phyloP scores from a whole-genome alignment of 1,140 invertebrate genomes.

The Pseudomyrmex pallidus region DNA sequence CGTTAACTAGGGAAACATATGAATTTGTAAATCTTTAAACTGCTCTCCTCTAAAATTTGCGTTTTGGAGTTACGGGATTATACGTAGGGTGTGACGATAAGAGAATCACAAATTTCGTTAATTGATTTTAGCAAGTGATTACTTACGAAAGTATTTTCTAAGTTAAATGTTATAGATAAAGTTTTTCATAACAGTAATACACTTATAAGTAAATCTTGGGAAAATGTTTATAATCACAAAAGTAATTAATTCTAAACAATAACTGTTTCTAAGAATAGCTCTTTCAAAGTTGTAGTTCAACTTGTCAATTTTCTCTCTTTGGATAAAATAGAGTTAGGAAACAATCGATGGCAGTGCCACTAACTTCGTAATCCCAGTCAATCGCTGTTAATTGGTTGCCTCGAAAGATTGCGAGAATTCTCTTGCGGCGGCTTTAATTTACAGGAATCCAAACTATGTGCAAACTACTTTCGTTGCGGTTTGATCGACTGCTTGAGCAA shows the following conservation, averaged over 20 bases:
- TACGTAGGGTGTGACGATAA: too few relatives aligned
- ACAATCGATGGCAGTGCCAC: not conserved
- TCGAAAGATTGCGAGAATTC: not conserved
- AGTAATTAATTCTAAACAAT: not conserved
- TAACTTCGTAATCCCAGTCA: constrained; percentile 19
- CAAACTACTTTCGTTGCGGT: constrained; percentile 25
- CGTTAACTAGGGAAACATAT: too few relatives aligned
- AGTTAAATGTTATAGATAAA: not conserved
- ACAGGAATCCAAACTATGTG: constrained; percentile 46
- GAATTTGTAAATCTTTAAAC: too few relatives aligned
- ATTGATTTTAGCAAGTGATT: not conserved
- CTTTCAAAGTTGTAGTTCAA: too few relatives aligned
- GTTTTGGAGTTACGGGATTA: too few relatives aligned
- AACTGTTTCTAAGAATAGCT: too few relatives aligned
- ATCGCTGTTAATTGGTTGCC: constrained; percentile 14
- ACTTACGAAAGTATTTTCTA: not conserved
- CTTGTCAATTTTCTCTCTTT: not conserved
- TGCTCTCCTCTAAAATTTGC: too few relatives aligned
- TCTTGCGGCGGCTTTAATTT: constrained; percentile 14
- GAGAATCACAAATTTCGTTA: not conserved
- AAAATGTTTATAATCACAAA: too few relatives aligned
- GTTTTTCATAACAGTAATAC: not conserved
- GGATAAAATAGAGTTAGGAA: not conserved
- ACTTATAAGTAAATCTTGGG: too few relatives aligned
- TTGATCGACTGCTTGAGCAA: constrained; percentile 30